These are phyloP conservation scores for Thereva nobilitata DNA, from an alignment of 2,888 invertebrate genomes.

Conservation along the genomic window DNA sequence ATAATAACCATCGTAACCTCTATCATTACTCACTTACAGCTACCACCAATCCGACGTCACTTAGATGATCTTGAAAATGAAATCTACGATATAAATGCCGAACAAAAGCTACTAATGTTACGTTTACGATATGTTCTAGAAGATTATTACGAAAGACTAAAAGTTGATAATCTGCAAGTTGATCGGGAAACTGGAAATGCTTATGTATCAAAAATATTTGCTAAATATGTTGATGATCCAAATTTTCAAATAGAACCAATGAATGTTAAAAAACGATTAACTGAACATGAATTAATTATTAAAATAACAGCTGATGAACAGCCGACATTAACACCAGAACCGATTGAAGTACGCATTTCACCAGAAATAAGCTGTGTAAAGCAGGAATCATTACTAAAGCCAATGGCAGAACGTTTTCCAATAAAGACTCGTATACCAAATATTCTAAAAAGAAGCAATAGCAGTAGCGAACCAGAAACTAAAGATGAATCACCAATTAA, in stretches of 20 bases:
- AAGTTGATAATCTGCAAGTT: conserved; percentile 46
- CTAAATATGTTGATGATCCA: conserved; percentile 48
- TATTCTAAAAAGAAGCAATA: background rate
- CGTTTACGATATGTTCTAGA: conserved; percentile 50
- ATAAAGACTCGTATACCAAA: background rate
- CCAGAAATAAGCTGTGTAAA: background rate
- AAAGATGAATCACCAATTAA: background rate
- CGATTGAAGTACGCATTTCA: background rate
- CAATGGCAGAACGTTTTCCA: conserved; percentile 41
- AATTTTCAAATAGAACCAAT: conserved; percentile 47
- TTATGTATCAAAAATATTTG: conserved; percentile 49
- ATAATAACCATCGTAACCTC: background rate
- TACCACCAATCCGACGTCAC: conserved; percentile 44
- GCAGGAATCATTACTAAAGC: conserved; percentile 44
- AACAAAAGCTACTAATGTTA: conserved; percentile 51
- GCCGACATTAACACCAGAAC: conserved; percentile 31
- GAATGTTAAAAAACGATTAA: conserved; percentile 47
- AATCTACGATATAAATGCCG: conserved; percentile 54
- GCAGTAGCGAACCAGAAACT: background rate
- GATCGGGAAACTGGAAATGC: conserved; percentile 47
- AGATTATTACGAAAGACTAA: conserved; percentile 45
- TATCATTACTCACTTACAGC: conserved; percentile 4
- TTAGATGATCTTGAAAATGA: conserved; percentile 53
- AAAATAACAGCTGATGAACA: conserved; percentile 48
- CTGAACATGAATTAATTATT: conserved; percentile 51